These are phyloP conservation scores for Gymnoscelis rufifasciata DNA, from an alignment of 2,888 invertebrate genomes.

Conservation along the genomic window DNA sequence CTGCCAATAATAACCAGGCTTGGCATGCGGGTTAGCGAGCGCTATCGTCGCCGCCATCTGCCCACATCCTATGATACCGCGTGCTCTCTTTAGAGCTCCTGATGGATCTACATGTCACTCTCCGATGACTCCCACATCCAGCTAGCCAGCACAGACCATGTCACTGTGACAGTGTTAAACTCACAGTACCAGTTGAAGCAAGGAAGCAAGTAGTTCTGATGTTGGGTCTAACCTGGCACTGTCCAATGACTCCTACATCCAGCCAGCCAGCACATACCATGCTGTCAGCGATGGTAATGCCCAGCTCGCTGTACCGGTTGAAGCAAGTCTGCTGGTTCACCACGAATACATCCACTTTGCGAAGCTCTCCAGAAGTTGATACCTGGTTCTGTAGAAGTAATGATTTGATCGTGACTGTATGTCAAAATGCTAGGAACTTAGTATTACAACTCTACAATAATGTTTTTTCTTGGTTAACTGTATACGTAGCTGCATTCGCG, in stretches of 20 bases:
- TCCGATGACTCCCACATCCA: slow-evolving; percentile 49
- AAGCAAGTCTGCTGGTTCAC: slow-evolving; percentile 48
- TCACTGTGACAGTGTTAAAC: slow-evolving; percentile 38
- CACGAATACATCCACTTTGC: slow-evolving; percentile 45
- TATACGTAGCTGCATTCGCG: too few relatives aligned
- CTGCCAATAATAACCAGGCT: too few relatives aligned
- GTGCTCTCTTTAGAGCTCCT: background rate
- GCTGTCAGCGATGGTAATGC: slow-evolving; percentile 40
- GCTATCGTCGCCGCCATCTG: too few relatives aligned
- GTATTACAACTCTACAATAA: too few relatives aligned
- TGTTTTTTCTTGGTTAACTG: too few relatives aligned
- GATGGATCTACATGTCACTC: slow-evolving; percentile 44
- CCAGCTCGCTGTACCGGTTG: slow-evolving; percentile 41
- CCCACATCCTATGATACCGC: too few relatives aligned
- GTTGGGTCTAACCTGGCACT: slow-evolving; percentile 43
- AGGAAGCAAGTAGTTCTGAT: background rate
- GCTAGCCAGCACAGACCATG: slow-evolving; percentile 49
- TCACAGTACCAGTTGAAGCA: slow-evolving; percentile 47
- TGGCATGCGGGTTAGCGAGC: too few relatives aligned
- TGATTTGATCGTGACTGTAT: too few relatives aligned
- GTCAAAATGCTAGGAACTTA: too few relatives aligned
- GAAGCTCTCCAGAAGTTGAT: slow-evolving; percentile 41
- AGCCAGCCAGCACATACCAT: slow-evolving; percentile 60
- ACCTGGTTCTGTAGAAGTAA: slow-evolving; percentile 35
- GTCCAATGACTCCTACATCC: slow-evolving; percentile 50